Conservation (phyloP, 2,113 vertebrate species). For the Coreoperca whiteheadi region DNA sequence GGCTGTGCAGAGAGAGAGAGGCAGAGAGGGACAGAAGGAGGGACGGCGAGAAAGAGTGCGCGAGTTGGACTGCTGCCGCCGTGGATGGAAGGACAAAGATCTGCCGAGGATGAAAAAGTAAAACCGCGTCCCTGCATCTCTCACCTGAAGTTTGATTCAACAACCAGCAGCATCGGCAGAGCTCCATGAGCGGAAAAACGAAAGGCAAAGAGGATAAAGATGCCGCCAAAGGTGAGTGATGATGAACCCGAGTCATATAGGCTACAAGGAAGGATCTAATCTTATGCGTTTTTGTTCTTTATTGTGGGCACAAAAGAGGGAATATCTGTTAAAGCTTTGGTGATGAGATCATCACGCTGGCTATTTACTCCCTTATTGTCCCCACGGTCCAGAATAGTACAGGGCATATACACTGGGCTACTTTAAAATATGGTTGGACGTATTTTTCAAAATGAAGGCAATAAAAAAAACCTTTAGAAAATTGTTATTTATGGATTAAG, state of each 20-base stretch:
- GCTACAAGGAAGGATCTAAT: not conserved
- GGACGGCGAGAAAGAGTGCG: not conserved
- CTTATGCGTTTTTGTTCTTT: not conserved
- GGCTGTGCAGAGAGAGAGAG: slow-evolving; percentile 8
- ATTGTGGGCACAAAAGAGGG: not conserved
- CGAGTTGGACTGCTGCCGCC: slow-evolving; percentile 13
- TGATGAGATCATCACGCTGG: slow-evolving; percentile 39
- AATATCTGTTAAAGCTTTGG: not conserved
- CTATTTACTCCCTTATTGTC: slow-evolving; percentile 35
- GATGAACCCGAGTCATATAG: not conserved
- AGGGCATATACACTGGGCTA: not conserved
- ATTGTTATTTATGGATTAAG: not conserved
- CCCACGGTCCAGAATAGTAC: not conserved
- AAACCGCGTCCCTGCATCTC: not conserved
- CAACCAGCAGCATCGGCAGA: slow-evolving; percentile 17
- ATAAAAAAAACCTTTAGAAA: not conserved
- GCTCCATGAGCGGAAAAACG: slow-evolving; percentile 75
- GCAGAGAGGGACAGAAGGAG: not conserved
- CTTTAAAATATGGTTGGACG: not conserved
- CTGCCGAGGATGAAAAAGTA: slow-evolving; percentile 54
- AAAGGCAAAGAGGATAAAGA: slow-evolving; percentile 77
- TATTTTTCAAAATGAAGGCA: not conserved
- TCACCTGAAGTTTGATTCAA: slow-evolving; percentile 60
- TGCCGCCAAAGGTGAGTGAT: slow-evolving; percentile 76
- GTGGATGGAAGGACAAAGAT: not conserved